These are phyloP conservation scores for Nycteola revayana DNA, from an alignment of 2,888 invertebrate genomes.

Conservation along the genomic window DNA sequence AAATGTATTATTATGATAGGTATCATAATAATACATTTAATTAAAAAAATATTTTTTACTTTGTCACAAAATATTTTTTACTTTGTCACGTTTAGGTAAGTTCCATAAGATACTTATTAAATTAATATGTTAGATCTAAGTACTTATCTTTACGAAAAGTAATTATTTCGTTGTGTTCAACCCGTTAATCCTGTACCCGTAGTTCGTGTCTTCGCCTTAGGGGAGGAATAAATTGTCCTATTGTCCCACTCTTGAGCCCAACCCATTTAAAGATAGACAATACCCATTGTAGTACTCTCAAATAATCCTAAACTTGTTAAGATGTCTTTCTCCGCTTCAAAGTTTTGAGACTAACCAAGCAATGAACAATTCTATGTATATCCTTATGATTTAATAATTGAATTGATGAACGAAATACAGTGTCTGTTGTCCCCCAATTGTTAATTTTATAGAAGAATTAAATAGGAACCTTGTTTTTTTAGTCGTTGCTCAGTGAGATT, in stretches of 20 bases:
- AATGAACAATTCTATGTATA: constrained; percentile 39
- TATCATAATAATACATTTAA: no score
- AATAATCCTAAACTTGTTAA: constrained; percentile 67
- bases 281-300: constrained; percentile 66
- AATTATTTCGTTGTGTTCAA: constrained; percentile 61
- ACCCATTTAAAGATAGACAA: constrained; percentile 72
- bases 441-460: no score
- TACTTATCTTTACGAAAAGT: constrained; percentile 48
- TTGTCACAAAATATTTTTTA: no score
- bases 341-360: constrained; percentile 49
- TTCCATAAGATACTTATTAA: no score
- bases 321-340: constrained; percentile 57
- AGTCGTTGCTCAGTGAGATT: no score
- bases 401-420: constrained; percentile 15
- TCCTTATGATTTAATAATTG: constrained; percentile 33
- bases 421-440: no score
- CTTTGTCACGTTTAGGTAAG: no score
- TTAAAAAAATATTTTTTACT: no score
- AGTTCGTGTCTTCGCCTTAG: constrained; percentile 65
- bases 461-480: no score
- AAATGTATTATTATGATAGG: no score
- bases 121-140: no score
- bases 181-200: constrained; percentile 58
- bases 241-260: constrained; percentile 60
- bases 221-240: constrained; percentile 71